These are phyloP conservation scores for Plebejus anna DNA, from an alignment of 2,888 invertebrate species.

Conservation along the genomic window DNA sequence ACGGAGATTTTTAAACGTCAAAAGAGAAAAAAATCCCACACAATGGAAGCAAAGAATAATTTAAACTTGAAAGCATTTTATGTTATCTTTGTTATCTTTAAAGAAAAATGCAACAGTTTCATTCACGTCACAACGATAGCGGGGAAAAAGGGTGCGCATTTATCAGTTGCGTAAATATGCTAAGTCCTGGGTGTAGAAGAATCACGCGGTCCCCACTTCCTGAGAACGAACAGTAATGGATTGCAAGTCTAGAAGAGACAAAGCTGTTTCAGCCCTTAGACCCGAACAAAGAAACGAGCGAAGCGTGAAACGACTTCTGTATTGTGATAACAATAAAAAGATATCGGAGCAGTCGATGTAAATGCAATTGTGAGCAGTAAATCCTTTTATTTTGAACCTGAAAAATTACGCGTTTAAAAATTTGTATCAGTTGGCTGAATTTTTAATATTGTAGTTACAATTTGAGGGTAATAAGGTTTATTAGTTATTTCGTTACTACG, in stretches of 20 bases:
- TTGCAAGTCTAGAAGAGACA: constrained; percentile 75
- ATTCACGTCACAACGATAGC: constrained; percentile 60
- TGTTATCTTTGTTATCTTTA: constrained; percentile 47
- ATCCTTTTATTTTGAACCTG: not conserved
- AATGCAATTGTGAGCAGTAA: constrained; percentile 14
- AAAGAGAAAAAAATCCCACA: constrained; percentile 32
- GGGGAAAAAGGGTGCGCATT: constrained; percentile 68
- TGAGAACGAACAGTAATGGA: constrained; percentile 55
- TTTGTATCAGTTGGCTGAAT: not conserved
- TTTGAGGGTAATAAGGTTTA: too few species aligned
- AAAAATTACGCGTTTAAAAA: constrained; percentile 2
- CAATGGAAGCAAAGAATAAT: constrained; percentile 33
- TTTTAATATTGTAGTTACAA: too few species aligned
- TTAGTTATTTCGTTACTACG: too few species aligned
- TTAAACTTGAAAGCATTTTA: constrained; percentile 41
- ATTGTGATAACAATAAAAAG: constrained; percentile 14
- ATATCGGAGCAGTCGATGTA: constrained; percentile 12
- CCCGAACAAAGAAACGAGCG: constrained; percentile 35
- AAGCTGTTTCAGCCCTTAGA: constrained; percentile 64
- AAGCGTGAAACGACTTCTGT: constrained; percentile 38
- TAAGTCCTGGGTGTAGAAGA: constrained; percentile 58
- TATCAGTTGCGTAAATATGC: constrained; percentile 71
- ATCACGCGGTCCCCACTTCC: constrained; percentile 40
- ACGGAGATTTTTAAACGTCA: constrained; percentile 15
- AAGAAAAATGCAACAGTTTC: constrained; percentile 68